Base-by-base conservation (phyloP, 92 coral and sea anemone species). In the Porites cylindrica region DNA sequence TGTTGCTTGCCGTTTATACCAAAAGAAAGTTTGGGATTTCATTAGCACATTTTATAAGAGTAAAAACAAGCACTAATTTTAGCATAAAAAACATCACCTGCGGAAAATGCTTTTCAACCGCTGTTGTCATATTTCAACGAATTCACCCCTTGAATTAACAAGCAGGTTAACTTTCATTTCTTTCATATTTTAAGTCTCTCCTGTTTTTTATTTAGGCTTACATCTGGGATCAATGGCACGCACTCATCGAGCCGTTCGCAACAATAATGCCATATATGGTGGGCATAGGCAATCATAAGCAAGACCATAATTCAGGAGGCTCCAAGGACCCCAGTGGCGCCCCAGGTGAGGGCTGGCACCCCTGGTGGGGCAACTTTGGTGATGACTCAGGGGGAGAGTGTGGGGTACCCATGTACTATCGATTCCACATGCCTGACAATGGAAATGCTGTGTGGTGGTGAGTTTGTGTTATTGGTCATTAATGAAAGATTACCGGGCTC, bases 191-290 rank as follows among this genome's bases (percentile, higher is more conserved):
- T 21, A 19, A 20, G 10, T 20, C 1, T n/a, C 51, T 70, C n/a
- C n/a, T 32, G 6, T 18, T 66, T 66, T 47, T 19, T 69, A 29
- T 5, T 77, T 10, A 95, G 98, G 96, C 92, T 7, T 95, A 95
- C 83, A 93, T 95, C 9, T 95, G 98, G 98, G 98, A 95, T 50
- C 98, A 95, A 65, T 95, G 98, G 98, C 98, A 95, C 77, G 85
- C 93, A 63, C 77, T 95, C 52, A 93, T 95, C 7, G 93, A 95
- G 66, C 98, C 98, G 4, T 93, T 81, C 64, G 93, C 98, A 32
- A 95, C 96, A 17, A 56, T 91, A 16, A 95, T 81, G 23, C 98
- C 98, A 58, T 95, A 95, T 80, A 95, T 95, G 98, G 92, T 95
- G 17, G 98, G 98, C 18, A 93, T 95, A 38, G 98, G 98, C 1